Evolutionary conservation across 1,140 invertebrate genomes (phyloP), one percentile per base, ranked within the genome.

Genomic region (Aphidius ervi): DNA sequence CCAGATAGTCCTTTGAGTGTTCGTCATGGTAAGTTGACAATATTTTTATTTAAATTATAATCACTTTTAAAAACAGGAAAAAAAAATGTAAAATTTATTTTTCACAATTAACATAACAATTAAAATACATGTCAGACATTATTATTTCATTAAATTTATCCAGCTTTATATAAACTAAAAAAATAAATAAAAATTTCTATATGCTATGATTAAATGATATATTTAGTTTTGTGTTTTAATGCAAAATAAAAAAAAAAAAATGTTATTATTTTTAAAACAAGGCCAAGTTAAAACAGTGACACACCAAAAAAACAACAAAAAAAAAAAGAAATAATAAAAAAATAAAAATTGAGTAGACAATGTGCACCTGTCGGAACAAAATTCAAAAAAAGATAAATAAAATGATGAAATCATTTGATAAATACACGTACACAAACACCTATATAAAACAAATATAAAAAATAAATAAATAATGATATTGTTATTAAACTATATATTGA

Each of bases 1-100:
- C 78, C 77, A 6, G 62, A 67, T 3, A 80, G 77, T 64, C 78
- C 78, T 9, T 40, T 77, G n/a, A 80, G 78, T 48, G 72, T 75
- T 43, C 73, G 78, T 52, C 76, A 78, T 43, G 76, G 77, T 78
- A 52, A 71, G 67, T 65, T 64, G 9, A 6, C 6, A 6, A 41
- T 47, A 31, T 56, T 46, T 47, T 58, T 39, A 23, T 41, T 37
- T 10, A 37, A 42, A 31, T 31, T 7, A 20, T 39, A 23, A 40
- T 31, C 37, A 23, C 6, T 41, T 58, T 23, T 4, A 43, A 31
- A 10, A 8, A 42, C 23, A 31, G 23, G 23, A 31, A 31, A 31
- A 31, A 16, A 16, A 16, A 16, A 16, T 16, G 16, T 16, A 54
- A 31, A n/a, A 40, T 40, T 54, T 39, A 5, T 10, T 16, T 16